A percentile compares a stretch with the other conserved stretches of the same genome.
These are phyloP conservation scores for Smithornis capensis DNA, from an alignment of 2,113 vertebrate species.

Conservation along the genomic window DNA sequence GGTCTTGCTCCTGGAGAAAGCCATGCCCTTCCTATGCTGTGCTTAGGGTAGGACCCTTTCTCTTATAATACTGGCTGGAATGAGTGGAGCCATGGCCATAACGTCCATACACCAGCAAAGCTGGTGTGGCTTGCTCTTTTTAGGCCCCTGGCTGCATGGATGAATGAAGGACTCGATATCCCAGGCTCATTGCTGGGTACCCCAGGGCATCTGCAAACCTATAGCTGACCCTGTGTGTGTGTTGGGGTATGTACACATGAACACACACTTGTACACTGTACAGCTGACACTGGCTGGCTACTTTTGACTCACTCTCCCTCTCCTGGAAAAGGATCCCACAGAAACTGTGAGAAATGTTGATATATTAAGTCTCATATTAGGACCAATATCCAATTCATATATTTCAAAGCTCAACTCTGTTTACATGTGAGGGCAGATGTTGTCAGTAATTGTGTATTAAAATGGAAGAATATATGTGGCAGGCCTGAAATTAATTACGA, in stretches of 20 bases:
- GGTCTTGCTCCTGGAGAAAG: background rate
- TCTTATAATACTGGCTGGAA: background rate
- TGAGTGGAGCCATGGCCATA: background rate
- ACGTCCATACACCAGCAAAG: background rate
- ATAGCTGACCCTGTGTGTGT: background rate
- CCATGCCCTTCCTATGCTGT: rapidly evolving
- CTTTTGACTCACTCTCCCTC: background rate
- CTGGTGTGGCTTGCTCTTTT: background rate
- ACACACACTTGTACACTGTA: background rate
- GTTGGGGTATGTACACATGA: background rate
- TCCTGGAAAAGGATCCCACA: background rate
- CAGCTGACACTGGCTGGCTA: background rate
- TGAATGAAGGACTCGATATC: background rate
- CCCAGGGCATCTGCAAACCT: background rate
- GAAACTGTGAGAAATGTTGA: background rate
- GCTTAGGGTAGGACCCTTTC: background rate
- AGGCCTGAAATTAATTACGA: constrained; percentile 35
- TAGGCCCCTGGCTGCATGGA: background rate
- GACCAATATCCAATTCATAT: background rate
- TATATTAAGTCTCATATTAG: background rate
- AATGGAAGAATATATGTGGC: background rate
- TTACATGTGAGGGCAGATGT: background rate
- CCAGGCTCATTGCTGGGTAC: background rate
- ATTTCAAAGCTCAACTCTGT: background rate
- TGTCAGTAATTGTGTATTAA: background rate